These are phyloP conservation scores for Leptocoma aspasia DNA, from an alignment of 2,113 vertebrate genomes.

Conservation along the genomic window DNA sequence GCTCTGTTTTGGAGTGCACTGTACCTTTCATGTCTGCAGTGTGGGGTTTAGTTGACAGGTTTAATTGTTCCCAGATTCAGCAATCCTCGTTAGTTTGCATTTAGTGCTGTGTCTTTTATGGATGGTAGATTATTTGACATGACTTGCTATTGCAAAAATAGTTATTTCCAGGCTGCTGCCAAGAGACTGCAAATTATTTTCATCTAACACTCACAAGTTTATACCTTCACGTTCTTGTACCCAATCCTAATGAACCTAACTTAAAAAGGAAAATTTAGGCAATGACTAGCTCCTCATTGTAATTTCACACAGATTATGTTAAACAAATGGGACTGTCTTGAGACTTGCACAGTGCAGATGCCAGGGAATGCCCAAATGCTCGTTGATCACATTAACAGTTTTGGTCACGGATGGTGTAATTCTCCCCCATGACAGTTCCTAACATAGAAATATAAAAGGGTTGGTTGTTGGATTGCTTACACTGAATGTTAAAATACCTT, in stretches of 20 bases:
- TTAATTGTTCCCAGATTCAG: conserved; percentile 25
- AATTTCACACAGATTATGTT: conserved; percentile 12
- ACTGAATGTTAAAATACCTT: not conserved
- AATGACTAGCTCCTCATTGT: not conserved
- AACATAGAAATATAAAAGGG: not conserved
- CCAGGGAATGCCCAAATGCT: not conserved
- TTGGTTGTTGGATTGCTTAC: not conserved
- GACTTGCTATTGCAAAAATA: conserved; percentile 13
- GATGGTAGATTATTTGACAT: conserved; percentile 45
- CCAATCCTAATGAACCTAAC: conserved; percentile 22
- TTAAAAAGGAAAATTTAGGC: conserved; percentile 39
- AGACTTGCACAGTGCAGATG: not conserved
- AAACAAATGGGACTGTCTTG: not conserved
- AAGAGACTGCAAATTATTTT: conserved; percentile 30
- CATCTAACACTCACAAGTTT: conserved; percentile 14
- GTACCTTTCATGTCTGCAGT: not conserved
- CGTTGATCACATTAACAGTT: not conserved
- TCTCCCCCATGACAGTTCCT: not conserved
- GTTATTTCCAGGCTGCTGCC: conserved; percentile 37
- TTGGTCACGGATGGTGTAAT: not conserved
- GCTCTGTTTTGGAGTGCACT: not conserved
- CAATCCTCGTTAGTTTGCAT: conserved; percentile 30
- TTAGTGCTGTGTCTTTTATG: conserved; percentile 20
- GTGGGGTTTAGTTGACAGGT: not conserved
- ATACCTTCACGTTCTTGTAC: conserved; percentile 15